These are phyloP conservation scores for Pelecanus crispus DNA, from an alignment of 2,113 vertebrate species.

Conservation along the genomic window DNA sequence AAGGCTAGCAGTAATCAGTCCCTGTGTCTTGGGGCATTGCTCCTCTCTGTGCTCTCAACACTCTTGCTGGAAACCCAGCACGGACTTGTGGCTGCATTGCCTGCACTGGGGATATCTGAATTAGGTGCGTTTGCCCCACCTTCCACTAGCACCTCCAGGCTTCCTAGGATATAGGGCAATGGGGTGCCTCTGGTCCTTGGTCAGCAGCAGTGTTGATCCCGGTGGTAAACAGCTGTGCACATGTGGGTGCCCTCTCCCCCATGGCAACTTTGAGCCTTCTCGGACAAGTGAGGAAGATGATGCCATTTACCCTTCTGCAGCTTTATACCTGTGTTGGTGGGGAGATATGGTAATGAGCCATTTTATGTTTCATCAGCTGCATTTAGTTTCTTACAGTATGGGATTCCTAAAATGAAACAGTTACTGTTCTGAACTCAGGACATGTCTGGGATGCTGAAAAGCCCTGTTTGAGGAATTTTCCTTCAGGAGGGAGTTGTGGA, in stretches of 20 bases:
- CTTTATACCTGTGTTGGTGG: not conserved
- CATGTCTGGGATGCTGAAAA: not conserved
- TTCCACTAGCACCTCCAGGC: not conserved
- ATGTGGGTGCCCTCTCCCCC: rapidly evolving
- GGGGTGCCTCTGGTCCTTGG: not conserved
- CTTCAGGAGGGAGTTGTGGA: not conserved
- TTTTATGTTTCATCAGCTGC: not conserved
- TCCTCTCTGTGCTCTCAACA: not conserved
- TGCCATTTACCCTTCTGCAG: not conserved
- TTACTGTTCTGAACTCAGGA: not conserved
- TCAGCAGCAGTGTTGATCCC: not conserved
- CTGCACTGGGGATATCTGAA: not conserved
- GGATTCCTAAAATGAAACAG: not conserved
- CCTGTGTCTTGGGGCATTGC: not conserved
- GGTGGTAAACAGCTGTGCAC: not conserved
- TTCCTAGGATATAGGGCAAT: not conserved
- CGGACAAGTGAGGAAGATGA: not conserved
- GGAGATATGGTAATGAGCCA: too few relatives aligned
- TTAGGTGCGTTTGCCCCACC: not conserved
- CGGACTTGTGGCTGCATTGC: not conserved
- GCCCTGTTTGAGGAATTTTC: not conserved
- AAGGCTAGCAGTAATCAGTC: not conserved
- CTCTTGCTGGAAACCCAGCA: not conserved
- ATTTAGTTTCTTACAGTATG: not conserved
- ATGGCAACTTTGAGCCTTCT: not conserved